Conservation (phyloP, 2,888 invertebrate species). For the Oscheius sp. region DNA sequence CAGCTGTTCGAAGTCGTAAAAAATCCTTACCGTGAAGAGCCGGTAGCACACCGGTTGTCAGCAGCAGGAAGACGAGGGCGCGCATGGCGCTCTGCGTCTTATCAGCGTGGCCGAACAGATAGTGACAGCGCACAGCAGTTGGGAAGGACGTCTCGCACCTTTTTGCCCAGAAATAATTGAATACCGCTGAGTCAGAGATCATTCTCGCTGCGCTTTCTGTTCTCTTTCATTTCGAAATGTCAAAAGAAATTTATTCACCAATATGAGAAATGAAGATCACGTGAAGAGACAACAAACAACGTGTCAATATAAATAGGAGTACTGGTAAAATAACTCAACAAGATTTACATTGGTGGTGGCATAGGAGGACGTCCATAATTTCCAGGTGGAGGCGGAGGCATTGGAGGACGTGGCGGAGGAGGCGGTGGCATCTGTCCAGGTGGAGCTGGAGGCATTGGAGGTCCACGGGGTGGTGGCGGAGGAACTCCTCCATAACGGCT, state of each 20-base stretch:
- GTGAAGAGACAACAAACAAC: neutral
- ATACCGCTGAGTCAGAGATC: too few species aligned
- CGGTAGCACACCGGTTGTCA: conserved; percentile 10
- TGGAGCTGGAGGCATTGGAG: conserved; percentile 40
- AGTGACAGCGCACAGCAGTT: neutral
- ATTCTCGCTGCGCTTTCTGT: too few species aligned
- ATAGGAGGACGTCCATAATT: conserved; percentile 25
- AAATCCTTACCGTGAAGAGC: conserved; percentile 15
- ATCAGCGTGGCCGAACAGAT: conserved; percentile 7
- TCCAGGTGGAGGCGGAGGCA: conserved; percentile 48
- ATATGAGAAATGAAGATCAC: neutral
- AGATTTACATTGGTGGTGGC: conserved; percentile 24
- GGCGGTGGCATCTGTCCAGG: conserved; percentile 43
- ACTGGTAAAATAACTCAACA: neutral
- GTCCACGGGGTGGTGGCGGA: conserved; percentile 45
- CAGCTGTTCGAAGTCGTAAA: neutral
- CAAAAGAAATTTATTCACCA: neutral
- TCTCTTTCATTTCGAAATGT: neutral
- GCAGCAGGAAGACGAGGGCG: conserved; percentile 25
- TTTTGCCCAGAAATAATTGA: conserved; percentile 5
- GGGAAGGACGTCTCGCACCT: conserved; percentile 17
- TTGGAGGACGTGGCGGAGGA: conserved; percentile 50
- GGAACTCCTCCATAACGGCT: conserved; percentile 20
- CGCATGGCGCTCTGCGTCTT: conserved; percentile 24
- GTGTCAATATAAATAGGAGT: neutral